Percentiles rank a stretch among this genome's conserved stretches.
These are phyloP conservation scores for Lynx canadensis DNA, from an alignment of 2,113 vertebrate genomes.

Conservation along the genomic window DNA sequence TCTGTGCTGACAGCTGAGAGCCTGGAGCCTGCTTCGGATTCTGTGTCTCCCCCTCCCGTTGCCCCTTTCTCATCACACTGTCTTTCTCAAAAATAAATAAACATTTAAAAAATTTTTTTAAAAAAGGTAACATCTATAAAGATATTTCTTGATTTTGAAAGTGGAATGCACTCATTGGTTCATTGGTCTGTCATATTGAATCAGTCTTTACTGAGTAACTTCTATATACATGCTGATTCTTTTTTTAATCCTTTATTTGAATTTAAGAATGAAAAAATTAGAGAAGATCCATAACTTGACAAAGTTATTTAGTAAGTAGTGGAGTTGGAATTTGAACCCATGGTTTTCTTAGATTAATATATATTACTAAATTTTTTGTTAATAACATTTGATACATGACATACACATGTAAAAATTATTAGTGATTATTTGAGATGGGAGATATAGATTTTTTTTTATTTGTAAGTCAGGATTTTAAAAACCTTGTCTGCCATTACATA, in stretches of 20 bases:
- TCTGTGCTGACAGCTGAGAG: too few species aligned
- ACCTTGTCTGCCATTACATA: background rate
- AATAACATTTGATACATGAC: background rate
- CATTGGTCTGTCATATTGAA: background rate
- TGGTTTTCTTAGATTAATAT: constrained; percentile 23
- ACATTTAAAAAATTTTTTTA: too few species aligned
- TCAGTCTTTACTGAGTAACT: background rate
- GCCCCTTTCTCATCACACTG: too few species aligned
- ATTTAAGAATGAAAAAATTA: constrained; percentile 15
- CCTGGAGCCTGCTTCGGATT: too few species aligned
- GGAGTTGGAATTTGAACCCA: constrained; percentile 36
- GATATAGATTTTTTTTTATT: background rate
- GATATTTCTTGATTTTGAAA: constrained; percentile 37
- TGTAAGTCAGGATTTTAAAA: background rate
- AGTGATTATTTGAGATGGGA: constrained; percentile 23
- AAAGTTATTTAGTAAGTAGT: constrained; percentile 23
- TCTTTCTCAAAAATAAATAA: too few species aligned
- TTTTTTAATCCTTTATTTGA: background rate
- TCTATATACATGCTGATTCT: background rate
- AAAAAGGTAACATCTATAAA: constrained; percentile 32
- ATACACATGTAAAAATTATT: background rate
- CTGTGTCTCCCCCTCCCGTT: too few species aligned
- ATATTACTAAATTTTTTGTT: constrained; percentile 14
- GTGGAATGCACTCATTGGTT: background rate
- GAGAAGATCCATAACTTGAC: background rate